These are phyloP conservation scores for Sebastes variabilis DNA, from an alignment of 2,797 vertebrate genomes.

Conservation along the genomic window DNA sequence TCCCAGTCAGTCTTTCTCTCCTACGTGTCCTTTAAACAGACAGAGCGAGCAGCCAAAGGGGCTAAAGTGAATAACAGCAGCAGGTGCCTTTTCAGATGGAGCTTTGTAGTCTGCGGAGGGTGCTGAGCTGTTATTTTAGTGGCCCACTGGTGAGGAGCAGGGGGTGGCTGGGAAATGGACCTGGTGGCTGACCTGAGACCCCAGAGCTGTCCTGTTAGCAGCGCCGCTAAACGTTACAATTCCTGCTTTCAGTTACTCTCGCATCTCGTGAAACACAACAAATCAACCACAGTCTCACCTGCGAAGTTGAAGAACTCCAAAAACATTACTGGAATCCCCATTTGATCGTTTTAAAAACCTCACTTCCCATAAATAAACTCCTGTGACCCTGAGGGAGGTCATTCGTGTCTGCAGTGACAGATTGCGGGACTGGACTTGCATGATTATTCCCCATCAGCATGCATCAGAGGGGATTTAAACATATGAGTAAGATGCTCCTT, in stretches of 20 bases:
- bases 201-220: slow-evolving; percentile 80
- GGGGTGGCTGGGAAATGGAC: slow-evolving; percentile 85
- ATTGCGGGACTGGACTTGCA: slow-evolving; percentile 73
- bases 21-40: slow-evolving; percentile 82
- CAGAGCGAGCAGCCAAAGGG: slow-evolving; percentile 79
- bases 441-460: slow-evolving; percentile 81
- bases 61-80: slow-evolving; percentile 84
- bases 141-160: slow-evolving; percentile 78
- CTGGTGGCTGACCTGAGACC: slow-evolving; percentile 82
- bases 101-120: slow-evolving; percentile 82
- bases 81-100: slow-evolving; percentile 84
- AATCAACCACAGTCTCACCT: neutral
- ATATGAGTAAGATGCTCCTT: slow-evolving; percentile 75
- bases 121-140: slow-evolving; percentile 86
- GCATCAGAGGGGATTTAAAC: slow-evolving; percentile 78
- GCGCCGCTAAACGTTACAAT: slow-evolving; percentile 21
- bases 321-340: neutral
- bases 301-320: neutral
- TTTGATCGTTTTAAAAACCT: slow-evolving; percentile 32
- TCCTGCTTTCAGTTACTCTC: neutral
- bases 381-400: slow-evolving; percentile 76
- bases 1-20: slow-evolving; percentile 79
- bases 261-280: neutral
- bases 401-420: slow-evolving; percentile 67
- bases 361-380: slow-evolving; percentile 58